Evolutionary conservation across 2,797 vertebrate genomes (phyloP).

Genomic region (Mus spretus): DNA sequence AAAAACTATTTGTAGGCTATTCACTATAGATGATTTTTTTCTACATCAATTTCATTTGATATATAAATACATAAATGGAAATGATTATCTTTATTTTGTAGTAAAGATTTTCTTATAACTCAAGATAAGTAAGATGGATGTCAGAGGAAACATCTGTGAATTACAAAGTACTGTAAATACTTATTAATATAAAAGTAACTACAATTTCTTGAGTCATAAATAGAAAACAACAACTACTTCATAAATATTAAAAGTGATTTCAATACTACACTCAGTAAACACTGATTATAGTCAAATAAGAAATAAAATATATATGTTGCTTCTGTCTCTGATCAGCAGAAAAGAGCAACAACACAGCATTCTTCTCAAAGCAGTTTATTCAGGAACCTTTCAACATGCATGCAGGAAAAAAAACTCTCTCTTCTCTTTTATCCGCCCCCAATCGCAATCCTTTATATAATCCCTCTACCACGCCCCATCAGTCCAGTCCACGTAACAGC

Average conservation of each 20-base stretch:
- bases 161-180: constrained; percentile 46
- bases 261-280: background rate
- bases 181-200: constrained; percentile 61
- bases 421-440: no score
- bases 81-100: constrained; percentile 48
- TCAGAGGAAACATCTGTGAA: constrained; percentile 14
- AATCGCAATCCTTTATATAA: no score
- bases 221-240: constrained; percentile 11
- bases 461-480: no score
- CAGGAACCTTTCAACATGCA: no score
- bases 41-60: constrained; percentile 32
- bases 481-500: no score
- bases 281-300: constrained; percentile 12
- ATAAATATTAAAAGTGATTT: constrained; percentile 38
- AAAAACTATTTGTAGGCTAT: background rate
- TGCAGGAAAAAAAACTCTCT: no score
- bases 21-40: constrained; percentile 27
- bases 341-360: no score
- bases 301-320: constrained; percentile 28
- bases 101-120: constrained; percentile 19
- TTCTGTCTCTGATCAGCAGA: no score
- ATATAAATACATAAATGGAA: constrained; percentile 24
- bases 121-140: constrained; percentile 32
- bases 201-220: constrained; percentile 38
- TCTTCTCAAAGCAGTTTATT: no score